Conservation (phyloP, 2,113 vertebrate species). For the Microcebus lehilahytsara region DNA sequence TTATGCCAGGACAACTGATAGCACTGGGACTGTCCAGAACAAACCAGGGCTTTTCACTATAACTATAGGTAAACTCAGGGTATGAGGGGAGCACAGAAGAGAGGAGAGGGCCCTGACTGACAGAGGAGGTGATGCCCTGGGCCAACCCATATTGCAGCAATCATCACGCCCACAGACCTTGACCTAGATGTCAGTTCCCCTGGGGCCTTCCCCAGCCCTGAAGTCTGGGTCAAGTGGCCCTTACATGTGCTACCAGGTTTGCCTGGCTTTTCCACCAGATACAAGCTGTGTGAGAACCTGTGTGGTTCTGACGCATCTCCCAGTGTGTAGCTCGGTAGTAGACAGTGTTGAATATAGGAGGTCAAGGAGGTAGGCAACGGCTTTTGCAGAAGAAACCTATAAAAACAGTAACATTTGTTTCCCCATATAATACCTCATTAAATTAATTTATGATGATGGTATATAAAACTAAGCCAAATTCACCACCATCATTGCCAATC, state of each 20-base stretch:
- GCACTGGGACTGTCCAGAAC: background rate
- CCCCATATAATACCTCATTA: background rate
- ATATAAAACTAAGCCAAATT: background rate
- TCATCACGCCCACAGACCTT: background rate
- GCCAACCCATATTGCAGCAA: background rate
- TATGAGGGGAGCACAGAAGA: background rate
- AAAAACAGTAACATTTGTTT: background rate
- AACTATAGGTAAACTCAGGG: background rate
- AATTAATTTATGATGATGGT: background rate
- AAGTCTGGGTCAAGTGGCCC: background rate
- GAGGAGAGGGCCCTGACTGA: background rate
- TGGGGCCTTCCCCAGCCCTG: background rate
- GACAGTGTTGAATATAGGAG: background rate
- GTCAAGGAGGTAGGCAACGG: background rate
- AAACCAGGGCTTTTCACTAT: background rate
- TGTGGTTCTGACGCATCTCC: background rate
- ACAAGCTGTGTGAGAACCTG: background rate
- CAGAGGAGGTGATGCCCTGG: background rate
- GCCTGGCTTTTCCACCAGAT: background rate
- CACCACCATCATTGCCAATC: background rate
- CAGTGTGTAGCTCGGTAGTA: background rate
- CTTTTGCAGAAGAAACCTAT: conserved; percentile 29
- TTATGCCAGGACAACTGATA: background rate
- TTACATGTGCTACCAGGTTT: background rate
- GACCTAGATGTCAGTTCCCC: background rate